Conservation (phyloP, 1,140 invertebrate species). For the Meloidogyne exigua region DNA sequence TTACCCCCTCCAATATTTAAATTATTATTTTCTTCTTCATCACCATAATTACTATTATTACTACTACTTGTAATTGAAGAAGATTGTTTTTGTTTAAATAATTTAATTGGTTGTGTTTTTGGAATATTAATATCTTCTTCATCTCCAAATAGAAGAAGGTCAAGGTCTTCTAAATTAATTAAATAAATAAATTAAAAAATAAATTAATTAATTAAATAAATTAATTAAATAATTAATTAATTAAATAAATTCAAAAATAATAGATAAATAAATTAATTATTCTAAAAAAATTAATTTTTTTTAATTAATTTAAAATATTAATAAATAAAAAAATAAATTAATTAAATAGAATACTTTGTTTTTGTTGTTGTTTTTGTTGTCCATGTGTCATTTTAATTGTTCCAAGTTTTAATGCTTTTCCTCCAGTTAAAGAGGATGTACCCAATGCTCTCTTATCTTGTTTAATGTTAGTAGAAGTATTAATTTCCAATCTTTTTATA, state of each 20-base stretch:
- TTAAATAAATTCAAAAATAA: too few species aligned
- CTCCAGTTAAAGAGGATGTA: not conserved
- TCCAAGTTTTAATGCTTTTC: slow-evolving; percentile 20
- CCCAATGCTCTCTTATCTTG: not conserved
- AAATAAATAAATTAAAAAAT: not conserved
- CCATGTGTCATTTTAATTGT: slow-evolving; percentile 3
- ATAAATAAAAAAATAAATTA: not conserved
- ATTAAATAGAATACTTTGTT: too few species aligned
- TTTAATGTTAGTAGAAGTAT: not conserved
- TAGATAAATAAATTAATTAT: too few species aligned
- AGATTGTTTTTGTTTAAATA: not conserved
- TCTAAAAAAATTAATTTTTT: too few species aligned
- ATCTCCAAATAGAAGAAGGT: slow-evolving; percentile 17
- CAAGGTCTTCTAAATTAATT: not conserved
- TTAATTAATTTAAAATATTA: slow-evolving; percentile 8
- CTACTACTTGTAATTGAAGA: not conserved
- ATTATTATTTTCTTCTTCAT: not conserved
- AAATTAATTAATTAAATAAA: not conserved
- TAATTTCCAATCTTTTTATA: not conserved
- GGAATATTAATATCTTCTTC: not conserved
- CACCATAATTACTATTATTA: not conserved
- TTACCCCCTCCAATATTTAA: not conserved
- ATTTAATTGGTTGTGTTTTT: too few species aligned
- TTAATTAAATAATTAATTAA: too few species aligned
- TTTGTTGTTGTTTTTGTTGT: slow-evolving; percentile 1